Percentiles rank a stretch among this genome's conserved stretches.
phyloP scores from a whole-genome alignment of 1,140 invertebrate species.

The Bombus haemorrhoidalis region DNA sequence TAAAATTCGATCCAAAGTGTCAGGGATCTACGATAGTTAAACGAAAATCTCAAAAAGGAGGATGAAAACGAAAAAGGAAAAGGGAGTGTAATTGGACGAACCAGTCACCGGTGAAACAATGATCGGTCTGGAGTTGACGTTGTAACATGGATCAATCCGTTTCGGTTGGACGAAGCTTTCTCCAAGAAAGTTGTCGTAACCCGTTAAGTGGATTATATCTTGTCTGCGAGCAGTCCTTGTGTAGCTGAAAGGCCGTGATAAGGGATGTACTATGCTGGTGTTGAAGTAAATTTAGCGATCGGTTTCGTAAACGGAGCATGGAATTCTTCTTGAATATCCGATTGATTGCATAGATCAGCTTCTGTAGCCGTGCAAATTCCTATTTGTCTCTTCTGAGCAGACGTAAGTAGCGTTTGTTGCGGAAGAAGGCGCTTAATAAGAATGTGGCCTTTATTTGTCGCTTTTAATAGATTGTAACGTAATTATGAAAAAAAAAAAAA shows the following conservation, averaged over 20 bases:
- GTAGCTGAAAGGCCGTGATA: background rate
- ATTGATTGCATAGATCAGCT: background rate
- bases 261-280: background rate
- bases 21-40: background rate
- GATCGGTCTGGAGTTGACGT: background rate
- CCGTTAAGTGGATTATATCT: conserved; percentile 19
- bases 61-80: background rate
- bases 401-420: too few species aligned
- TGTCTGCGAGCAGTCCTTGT: background rate
- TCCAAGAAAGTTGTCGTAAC: background rate
- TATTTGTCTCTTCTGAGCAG: too few species aligned
- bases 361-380: background rate
- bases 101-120: background rate
- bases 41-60: too few species aligned
- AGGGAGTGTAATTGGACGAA: background rate
- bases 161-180: background rate
- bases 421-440: too few species aligned
- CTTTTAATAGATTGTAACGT: too few species aligned
- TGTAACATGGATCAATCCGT: background rate
- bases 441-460: too few species aligned
- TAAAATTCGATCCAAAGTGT: too few species aligned
- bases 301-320: background rate
- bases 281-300: background rate
- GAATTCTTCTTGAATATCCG: background rate
- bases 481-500: too few species aligned